Percentiles rank a stretch among this genome's conserved stretches.
phyloP scores from a whole-genome alignment of 2,113 vertebrate genomes.

The Pomatorhinus ruficollis region DNA sequence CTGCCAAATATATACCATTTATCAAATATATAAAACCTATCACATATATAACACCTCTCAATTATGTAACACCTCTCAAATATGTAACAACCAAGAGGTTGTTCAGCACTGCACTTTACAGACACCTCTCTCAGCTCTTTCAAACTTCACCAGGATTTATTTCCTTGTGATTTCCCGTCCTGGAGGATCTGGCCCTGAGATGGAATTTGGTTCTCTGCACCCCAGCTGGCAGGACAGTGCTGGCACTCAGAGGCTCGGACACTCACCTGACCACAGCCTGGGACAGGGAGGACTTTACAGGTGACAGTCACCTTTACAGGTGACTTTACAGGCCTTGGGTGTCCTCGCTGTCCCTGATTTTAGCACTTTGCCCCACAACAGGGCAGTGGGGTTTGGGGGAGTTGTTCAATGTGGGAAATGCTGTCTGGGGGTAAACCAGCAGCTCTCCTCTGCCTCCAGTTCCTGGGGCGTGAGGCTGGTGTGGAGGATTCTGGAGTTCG shows the following conservation, averaged over 20 bases:
- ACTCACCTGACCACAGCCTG: not conserved
- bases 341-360: not conserved
- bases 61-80: too few species aligned
- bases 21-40: too few species aligned
- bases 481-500: not conserved
- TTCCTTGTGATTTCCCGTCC: not conserved
- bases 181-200: not conserved
- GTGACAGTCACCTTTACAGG: too few species aligned
- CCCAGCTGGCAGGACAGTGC: not conserved
- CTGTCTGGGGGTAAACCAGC: not conserved
- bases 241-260: not conserved
- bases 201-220: not conserved
- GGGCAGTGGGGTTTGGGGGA: too few species aligned
- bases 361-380: not conserved
- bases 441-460: not conserved
- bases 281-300: not conserved
- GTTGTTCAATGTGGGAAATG: accelerated
- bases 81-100: not conserved
- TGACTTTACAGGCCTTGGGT: too few species aligned
- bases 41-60: too few species aligned
- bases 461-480: not conserved
- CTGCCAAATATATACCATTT: too few species aligned
- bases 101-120: not conserved
- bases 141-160: not conserved
- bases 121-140: not conserved